Percentiles rank a stretch among this genome's conserved stretches.
These are phyloP conservation scores for Lasius fuliginosus DNA, from an alignment of 2,888 invertebrate genomes.

Conservation along the genomic window DNA sequence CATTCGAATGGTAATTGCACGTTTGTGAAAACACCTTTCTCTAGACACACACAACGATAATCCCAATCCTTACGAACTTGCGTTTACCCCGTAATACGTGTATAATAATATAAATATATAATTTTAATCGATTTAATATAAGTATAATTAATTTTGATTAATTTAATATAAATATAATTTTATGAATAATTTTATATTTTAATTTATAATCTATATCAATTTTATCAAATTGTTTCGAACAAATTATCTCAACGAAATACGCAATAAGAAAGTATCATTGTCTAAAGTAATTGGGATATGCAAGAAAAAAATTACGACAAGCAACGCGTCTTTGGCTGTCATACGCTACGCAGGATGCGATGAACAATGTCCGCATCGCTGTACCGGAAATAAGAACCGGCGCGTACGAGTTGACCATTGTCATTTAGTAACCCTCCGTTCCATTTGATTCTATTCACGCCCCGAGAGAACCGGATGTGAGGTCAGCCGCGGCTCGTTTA, in stretches of 20 bases:
- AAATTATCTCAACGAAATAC: not conserved
- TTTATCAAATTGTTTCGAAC: not conserved
- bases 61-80: not conserved
- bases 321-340: conserved; percentile 15
- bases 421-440: conserved; percentile 84
- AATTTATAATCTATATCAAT: not conserved
- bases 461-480: conserved; percentile 80
- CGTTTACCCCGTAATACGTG: not conserved
- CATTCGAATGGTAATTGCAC: conserved; percentile 40
- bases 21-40: conserved; percentile 24
- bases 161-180: too few species aligned
- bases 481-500: conserved; percentile 85
- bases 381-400: conserved; percentile 84
- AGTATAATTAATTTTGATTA: too few species aligned
- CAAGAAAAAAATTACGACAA: not conserved
- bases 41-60: not conserved
- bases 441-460: conserved; percentile 83
- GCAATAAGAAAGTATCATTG: not conserved
- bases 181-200: not conserved
- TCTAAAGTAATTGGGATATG: not conserved
- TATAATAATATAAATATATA: not conserved
- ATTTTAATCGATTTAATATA: too few species aligned
- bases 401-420: conserved; percentile 85
- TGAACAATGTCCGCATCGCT: conserved; percentile 75
- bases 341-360: conserved; percentile 58